Percentiles rank a stretch among this genome's conserved stretches.
Conservation (phyloP, 2,888 invertebrate species). For the Andrena marginata region DNA sequence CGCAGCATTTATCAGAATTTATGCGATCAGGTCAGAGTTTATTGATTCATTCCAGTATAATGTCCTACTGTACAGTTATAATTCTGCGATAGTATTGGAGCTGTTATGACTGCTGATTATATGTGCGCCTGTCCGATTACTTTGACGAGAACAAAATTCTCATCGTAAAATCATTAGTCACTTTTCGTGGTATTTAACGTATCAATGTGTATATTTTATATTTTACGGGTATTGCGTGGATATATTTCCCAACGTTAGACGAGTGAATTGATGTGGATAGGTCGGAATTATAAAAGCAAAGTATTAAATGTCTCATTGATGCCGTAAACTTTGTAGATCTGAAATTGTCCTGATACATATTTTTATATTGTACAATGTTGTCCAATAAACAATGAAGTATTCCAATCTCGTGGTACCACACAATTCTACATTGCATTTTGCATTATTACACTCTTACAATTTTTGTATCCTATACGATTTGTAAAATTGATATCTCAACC, state of each 20-base stretch:
- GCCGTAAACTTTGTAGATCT: constrained; percentile 41
- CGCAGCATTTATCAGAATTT: constrained; percentile 60
- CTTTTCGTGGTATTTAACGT: constrained; percentile 17
- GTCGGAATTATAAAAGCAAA: constrained; percentile 27
- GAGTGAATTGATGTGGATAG: constrained; percentile 25
- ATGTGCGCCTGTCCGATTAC: constrained; percentile 19
- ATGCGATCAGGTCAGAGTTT: constrained; percentile 65
- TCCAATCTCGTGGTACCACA: constrained; percentile 25
- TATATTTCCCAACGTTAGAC: constrained; percentile 32
- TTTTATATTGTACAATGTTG: constrained; percentile 58
- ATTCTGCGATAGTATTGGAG: constrained; percentile 31
- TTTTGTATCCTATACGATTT: not conserved
- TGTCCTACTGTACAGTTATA: constrained; percentile 17
- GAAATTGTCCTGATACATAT: constrained; percentile 49
- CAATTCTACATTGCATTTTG: not conserved
- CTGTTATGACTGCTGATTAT: constrained; percentile 47
- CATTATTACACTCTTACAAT: not conserved
- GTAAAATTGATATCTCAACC: not conserved
- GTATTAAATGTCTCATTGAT: constrained; percentile 40
- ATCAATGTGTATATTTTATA: constrained; percentile 36
- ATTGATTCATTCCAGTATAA: constrained; percentile 48
- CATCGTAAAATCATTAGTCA: constrained; percentile 22
- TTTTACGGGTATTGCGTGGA: constrained; percentile 29
- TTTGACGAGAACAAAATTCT: constrained; percentile 28
- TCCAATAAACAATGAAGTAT: constrained; percentile 52